A percentile compares a stretch with the other conserved stretches of the same genome.
phyloP scores from a whole-genome alignment of 1,140 invertebrate species.

The Homarus americanus region DNA sequence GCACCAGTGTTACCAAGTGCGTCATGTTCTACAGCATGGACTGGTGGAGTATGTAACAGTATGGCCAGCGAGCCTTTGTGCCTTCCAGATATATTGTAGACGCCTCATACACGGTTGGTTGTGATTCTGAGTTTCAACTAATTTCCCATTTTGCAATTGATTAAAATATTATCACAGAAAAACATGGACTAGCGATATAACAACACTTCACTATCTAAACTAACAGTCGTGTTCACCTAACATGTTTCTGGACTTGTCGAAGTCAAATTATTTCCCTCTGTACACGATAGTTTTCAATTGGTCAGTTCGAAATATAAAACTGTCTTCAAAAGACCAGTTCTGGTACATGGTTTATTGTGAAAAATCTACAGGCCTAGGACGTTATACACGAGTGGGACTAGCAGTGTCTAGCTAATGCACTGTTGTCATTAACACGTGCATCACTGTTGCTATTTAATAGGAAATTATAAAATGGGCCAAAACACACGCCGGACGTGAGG shows the following conservation, averaged over 20 bases:
- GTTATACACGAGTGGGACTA: not conserved
- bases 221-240: not conserved
- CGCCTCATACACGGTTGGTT: not conserved
- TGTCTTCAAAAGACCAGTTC: not conserved
- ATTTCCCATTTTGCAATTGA: not conserved
- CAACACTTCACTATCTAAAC: constrained; percentile 8
- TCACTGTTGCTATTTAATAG: not conserved
- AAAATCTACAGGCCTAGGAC: not conserved
- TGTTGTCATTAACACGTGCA: not conserved
- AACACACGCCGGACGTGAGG: constrained; percentile 30
- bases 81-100: not conserved
- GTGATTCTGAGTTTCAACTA: constrained; percentile 5
- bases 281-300: not conserved
- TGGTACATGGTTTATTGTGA: not conserved
- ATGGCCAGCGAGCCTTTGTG: not conserved
- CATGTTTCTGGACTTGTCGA: not conserved
- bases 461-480: constrained; percentile 27
- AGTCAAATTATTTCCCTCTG: no score
- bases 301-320: not conserved
- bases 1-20: constrained; percentile 18
- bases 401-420: not conserved
- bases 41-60: not conserved
- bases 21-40: constrained; percentile 24
- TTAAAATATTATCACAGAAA: constrained; percentile 16
- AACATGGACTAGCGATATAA: constrained; percentile 4